phyloP scores from a whole-genome alignment of 1,140 invertebrate species.

The Macrotrachela quadricornifera region DNA sequence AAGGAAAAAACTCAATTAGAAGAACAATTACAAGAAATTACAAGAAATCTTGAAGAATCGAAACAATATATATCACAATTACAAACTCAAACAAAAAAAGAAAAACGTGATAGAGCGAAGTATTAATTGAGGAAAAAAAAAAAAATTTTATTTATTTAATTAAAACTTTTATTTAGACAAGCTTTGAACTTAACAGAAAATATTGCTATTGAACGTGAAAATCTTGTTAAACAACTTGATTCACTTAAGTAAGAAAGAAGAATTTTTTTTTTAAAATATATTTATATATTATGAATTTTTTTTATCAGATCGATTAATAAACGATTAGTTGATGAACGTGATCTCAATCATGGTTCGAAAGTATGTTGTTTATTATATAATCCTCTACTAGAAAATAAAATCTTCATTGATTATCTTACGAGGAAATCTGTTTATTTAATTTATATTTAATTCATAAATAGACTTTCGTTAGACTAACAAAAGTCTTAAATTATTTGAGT shows the following conservation, averaged over 20 bases:
- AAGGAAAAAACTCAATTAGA: slow-evolving; percentile 30
- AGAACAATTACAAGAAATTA: slow-evolving; percentile 21
- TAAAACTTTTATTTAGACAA: slow-evolving; percentile 21
- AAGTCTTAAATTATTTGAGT: too few species aligned
- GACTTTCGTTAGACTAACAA: too few species aligned
- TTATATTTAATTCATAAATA: too few species aligned
- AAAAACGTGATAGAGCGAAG: slow-evolving; percentile 28
- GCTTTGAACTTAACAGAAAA: slow-evolving; percentile 30
- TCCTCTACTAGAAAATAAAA: too few species aligned
- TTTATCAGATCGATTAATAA: slow-evolving; percentile 28
- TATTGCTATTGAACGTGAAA: slow-evolving; percentile 33
- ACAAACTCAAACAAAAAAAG: slow-evolving; percentile 23
- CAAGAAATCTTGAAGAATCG: slow-evolving; percentile 24
- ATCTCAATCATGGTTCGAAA: slow-evolving; percentile 8
- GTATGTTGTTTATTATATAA: too few species aligned
- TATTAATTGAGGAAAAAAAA: slow-evolving; percentile 10
- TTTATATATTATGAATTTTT: slow-evolving; percentile 4
- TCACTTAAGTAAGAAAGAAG: slow-evolving; percentile 23
- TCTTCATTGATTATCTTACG: too few species aligned
- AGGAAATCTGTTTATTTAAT: too few species aligned
- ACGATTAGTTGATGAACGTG: slow-evolving; percentile 30
- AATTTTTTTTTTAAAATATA: background rate
- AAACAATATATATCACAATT: slow-evolving; percentile 25
- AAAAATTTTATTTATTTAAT: background rate
- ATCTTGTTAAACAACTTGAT: slow-evolving; percentile 32